Evolutionary conservation across 2,888 invertebrate genomes (phyloP).

Genomic region (Acleris cristana): DNA sequence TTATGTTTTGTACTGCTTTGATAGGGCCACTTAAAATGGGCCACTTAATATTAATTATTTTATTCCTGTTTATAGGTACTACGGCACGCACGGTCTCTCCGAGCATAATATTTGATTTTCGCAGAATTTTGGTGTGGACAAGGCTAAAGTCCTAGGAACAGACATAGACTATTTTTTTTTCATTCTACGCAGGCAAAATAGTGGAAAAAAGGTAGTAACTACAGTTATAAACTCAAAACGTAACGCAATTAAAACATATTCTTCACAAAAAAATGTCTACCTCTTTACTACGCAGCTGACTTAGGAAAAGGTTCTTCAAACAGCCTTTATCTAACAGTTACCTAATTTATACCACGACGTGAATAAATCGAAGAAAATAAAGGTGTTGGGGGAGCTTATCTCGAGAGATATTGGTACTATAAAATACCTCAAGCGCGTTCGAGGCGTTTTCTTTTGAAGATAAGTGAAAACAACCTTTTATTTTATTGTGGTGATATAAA

Average conservation of each 20-base stretch:
- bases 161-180: too few species aligned
- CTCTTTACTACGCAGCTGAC: constrained; percentile 17
- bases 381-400: constrained; percentile 70
- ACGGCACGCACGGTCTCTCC: too few species aligned
- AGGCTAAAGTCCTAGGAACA: too few species aligned
- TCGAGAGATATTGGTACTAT: constrained; percentile 71
- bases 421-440: constrained; percentile 64
- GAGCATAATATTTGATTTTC: too few species aligned
- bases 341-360: constrained; percentile 74
- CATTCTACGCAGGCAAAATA: too few species aligned
- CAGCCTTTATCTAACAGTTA: constrained; percentile 52
- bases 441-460: constrained; percentile 48
- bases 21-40: too few species aligned
- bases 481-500: constrained; percentile 28
- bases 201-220: too few species aligned
- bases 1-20: too few species aligned
- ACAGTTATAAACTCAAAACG: too few species aligned
- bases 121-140: too few species aligned
- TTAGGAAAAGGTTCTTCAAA: constrained; percentile 40
- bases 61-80: too few species aligned
- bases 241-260: not conserved
- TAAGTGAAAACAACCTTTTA: constrained; percentile 43
- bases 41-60: too few species aligned
- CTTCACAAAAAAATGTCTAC: not conserved
- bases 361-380: constrained; percentile 78